Evolutionary conservation across 1,140 invertebrate genomes (phyloP).

Genomic region (Orussus abietinus): DNA sequence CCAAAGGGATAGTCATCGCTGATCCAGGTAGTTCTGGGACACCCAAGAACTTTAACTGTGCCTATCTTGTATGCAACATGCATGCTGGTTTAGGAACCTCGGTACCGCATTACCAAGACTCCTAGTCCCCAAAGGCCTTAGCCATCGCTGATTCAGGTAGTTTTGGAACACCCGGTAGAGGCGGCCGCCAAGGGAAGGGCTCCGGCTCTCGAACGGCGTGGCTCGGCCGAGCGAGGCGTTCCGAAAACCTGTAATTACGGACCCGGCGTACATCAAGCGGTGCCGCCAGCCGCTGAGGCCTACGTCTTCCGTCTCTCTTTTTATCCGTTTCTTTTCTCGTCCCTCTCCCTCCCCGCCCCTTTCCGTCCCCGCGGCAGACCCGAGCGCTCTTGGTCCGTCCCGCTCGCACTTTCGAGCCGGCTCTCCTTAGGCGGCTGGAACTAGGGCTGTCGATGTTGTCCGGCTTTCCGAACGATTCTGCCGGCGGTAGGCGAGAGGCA

Average conservation of each 20-base stretch:
- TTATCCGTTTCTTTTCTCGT: conserved; percentile 17
- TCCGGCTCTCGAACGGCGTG: conserved; percentile 27
- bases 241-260: conserved; percentile 53
- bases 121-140: too few relatives aligned
- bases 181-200: conserved; percentile 26
- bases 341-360: conserved; percentile 9
- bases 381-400: not conserved
- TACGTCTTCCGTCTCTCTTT: conserved; percentile 21
- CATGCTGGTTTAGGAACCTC: too few relatives aligned
- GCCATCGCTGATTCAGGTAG: too few relatives aligned
- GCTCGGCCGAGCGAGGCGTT: conserved; percentile 42
- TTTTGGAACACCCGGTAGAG: conserved; percentile 32
- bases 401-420: conserved; percentile 1
- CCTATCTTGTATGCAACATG: too few relatives aligned
- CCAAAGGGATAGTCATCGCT: too few relatives aligned
- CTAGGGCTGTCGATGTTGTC: too few relatives aligned
- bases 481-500: too few relatives aligned
- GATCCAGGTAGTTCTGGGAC: too few relatives aligned
- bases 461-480: too few relatives aligned
- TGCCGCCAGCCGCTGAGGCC: conserved; percentile 37
- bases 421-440: too few relatives aligned
- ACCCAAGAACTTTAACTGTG: too few relatives aligned
- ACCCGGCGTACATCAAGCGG: conserved; percentile 50
- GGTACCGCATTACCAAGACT: too few relatives aligned
- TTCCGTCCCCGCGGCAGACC: conserved; percentile 6